These are phyloP conservation scores for Fregata magnificens DNA, from an alignment of 2,113 vertebrate species.

Conservation along the genomic window DNA sequence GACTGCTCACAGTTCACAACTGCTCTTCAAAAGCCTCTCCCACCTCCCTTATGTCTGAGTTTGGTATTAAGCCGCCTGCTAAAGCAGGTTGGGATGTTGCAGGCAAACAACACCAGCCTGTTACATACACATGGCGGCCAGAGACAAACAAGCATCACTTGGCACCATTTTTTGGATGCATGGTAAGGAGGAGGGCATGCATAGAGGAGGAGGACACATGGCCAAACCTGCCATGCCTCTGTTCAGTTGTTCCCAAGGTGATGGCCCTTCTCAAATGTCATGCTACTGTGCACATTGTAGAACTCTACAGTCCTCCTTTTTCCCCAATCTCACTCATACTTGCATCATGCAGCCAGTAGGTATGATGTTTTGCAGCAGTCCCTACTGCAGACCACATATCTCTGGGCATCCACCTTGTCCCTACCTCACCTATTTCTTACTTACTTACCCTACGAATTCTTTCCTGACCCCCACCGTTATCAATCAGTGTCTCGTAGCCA, in stretches of 20 bases:
- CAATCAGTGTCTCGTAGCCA: not conserved
- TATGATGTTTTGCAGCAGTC: not conserved
- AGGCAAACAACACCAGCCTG: not conserved
- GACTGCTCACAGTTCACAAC: not conserved
- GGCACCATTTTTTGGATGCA: not conserved
- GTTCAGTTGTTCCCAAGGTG: not conserved
- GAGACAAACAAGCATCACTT: not conserved
- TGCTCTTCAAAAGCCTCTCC: slow-evolving; percentile 31
- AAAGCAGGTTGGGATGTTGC: not conserved
- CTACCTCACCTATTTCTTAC: not conserved
- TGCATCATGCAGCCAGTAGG: not conserved
- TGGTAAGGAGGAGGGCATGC: not conserved
- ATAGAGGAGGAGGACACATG: not conserved
- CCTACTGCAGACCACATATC: not conserved
- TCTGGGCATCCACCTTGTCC: not conserved
- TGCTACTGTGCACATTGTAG: not conserved
- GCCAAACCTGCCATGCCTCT: not conserved
- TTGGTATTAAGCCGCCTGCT: not conserved
- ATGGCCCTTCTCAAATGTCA: not conserved
- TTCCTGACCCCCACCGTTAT: not conserved
- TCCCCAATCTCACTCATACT: not conserved
- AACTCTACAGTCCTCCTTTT: not conserved
- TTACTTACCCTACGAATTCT: not conserved
- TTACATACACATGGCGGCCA: not conserved
- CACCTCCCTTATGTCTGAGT: slow-evolving; percentile 18